Evolutionary conservation across 2,113 vertebrate species (phyloP).

Genomic region (Albula glossodonta): DNA sequence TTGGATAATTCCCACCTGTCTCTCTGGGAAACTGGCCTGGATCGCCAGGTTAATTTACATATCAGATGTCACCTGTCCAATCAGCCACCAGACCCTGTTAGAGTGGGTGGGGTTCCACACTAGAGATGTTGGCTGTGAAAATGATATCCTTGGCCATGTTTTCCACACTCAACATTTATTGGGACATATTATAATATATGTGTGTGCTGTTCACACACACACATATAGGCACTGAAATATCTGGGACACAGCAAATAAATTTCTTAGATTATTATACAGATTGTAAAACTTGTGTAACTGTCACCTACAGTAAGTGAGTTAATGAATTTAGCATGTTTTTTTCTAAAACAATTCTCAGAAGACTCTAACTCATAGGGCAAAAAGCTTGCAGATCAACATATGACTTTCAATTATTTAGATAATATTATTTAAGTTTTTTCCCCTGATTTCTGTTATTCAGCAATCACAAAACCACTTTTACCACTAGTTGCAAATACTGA

Average conservation of each 20-base stretch:
- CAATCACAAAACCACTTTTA: background rate
- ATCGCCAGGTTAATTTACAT: background rate
- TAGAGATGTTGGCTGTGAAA: background rate
- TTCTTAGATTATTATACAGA: background rate
- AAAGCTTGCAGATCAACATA: background rate
- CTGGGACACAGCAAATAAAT: background rate
- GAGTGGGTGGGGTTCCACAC: background rate
- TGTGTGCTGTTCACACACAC: background rate
- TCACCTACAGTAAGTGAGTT: background rate
- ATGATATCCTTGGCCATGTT: background rate
- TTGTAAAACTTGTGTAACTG: too few species aligned
- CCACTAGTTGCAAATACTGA: background rate
- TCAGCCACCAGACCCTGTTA: background rate
- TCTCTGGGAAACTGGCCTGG: background rate
- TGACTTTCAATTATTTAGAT: background rate
- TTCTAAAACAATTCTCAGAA: background rate
- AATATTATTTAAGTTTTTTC: background rate
- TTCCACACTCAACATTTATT: background rate
- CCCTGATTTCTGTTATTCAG: too few species aligned
- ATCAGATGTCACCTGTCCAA: background rate
- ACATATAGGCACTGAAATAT: background rate
- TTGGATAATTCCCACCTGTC: constrained; percentile 5
- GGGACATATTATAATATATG: background rate
- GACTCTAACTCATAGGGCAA: background rate
- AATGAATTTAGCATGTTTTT: background rate